Evolutionary conservation across 2,888 invertebrate genomes (phyloP).

Genomic region (Sussaba pulchella): DNA sequence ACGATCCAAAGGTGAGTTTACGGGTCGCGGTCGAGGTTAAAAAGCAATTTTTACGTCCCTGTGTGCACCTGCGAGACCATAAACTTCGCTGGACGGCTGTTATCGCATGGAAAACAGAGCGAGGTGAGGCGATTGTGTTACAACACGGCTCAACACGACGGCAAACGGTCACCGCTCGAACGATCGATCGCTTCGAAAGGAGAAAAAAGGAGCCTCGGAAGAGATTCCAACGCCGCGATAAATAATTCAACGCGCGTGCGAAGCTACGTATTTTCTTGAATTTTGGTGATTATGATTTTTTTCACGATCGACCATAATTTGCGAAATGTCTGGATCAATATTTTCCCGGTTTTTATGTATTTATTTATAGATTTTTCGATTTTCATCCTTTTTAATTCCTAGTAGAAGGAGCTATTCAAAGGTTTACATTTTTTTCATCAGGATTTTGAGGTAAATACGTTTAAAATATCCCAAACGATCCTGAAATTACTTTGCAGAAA

Average conservation of each 20-base stretch:
- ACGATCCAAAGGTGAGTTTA: not conserved
- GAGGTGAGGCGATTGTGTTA: constrained; percentile 39
- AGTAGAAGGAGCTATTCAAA: too few relatives aligned
- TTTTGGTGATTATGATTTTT: not conserved
- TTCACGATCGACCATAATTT: not conserved
- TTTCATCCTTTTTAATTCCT: too few relatives aligned
- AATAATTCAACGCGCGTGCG: constrained; percentile 19
- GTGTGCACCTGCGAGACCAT: constrained; percentile 43
- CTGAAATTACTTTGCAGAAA: too few relatives aligned
- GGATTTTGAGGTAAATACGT: too few relatives aligned
- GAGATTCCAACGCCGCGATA: constrained; percentile 52
- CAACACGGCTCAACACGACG: not conserved
- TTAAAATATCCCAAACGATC: too few relatives aligned
- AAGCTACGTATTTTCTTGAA: constrained; percentile 35
- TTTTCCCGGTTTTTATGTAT: too few relatives aligned
- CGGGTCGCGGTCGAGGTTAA: constrained; percentile 12
- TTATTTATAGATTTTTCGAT: too few relatives aligned
- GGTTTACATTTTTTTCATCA: too few relatives aligned
- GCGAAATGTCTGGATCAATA: not conserved
- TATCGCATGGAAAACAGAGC: constrained; percentile 52
- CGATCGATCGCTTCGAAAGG: constrained; percentile 53
- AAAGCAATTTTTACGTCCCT: constrained; percentile 50
- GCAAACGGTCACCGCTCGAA: not conserved
- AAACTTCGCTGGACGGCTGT: constrained; percentile 35
- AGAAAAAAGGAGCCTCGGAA: constrained; percentile 2